Conservation (phyloP, 2,797 vertebrate species). For the Sarcoramphus papa region DNA sequence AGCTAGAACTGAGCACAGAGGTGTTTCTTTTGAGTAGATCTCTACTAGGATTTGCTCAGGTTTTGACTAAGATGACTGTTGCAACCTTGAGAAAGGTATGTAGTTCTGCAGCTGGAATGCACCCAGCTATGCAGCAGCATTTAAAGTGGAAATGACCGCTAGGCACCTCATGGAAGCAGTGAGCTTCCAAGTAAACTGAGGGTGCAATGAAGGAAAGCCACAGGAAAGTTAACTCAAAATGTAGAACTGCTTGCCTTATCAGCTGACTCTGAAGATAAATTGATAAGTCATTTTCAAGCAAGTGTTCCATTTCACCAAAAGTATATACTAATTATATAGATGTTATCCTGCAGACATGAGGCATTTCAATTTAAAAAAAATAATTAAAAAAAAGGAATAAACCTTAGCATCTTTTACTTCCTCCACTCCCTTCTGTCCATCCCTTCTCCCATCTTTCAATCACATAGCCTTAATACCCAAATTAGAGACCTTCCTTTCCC, state of each 20-base stretch:
- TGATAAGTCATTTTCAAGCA: neutral
- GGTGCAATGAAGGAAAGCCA: neutral
- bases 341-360: neutral
- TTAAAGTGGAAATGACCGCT: neutral
- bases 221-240: neutral
- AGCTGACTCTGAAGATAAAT: neutral
- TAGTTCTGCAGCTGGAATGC: neutral
- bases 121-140: neutral
- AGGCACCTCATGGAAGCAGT: neutral
- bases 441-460: neutral
- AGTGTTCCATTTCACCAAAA: neutral
- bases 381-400: neutral
- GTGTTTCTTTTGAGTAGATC: neutral
- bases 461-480: neutral
- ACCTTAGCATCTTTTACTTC: neutral
- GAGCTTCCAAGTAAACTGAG: neutral
- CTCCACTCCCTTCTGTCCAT: neutral
- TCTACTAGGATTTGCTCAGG: neutral
- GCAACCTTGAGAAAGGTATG: neutral
- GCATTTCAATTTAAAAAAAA: neutral
- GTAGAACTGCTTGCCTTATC: neutral
- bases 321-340: neutral
- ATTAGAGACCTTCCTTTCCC: constrained; percentile 25
- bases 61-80: neutral
- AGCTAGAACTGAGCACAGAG: neutral